Evolutionary conservation across 2,113 vertebrate genomes (phyloP).

Genomic region (Leucosticte australis): DNA sequence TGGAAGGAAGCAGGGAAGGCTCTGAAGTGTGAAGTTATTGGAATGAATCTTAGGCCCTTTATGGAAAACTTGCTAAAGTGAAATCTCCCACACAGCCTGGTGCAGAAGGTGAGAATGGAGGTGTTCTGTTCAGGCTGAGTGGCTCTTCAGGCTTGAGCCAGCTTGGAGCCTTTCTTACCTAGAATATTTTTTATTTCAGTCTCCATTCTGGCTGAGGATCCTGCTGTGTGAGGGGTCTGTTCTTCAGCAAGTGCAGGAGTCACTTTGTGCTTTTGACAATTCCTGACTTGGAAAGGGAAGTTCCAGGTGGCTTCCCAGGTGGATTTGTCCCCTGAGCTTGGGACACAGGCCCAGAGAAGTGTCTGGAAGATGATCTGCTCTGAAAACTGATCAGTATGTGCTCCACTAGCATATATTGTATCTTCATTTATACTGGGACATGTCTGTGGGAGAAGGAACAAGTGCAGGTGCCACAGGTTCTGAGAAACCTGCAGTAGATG

Average conservation of each 20-base stretch:
- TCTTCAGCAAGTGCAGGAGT: background rate
- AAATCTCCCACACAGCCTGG: background rate
- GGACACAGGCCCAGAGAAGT: no score
- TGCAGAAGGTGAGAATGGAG: background rate
- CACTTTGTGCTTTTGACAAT: background rate
- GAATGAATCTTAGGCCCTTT: background rate
- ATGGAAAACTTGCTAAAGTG: background rate
- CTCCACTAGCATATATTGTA: accelerated
- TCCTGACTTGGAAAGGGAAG: background rate
- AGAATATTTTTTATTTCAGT: background rate
- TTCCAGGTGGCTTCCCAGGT: background rate
- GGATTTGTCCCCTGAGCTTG: background rate
- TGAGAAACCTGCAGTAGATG: background rate
- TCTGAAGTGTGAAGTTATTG: background rate
- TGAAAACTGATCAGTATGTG: background rate
- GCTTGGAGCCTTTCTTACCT: background rate
- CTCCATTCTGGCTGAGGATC: background rate
- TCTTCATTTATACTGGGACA: accelerated
- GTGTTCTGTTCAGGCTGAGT: accelerated
- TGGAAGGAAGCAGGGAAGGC: background rate
- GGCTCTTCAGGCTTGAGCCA: background rate
- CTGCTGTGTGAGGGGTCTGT: background rate
- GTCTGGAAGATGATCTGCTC: background rate
- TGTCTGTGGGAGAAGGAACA: background rate
- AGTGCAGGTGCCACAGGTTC: background rate